Base-by-base conservation (phyloP, 2,797 vertebrate species). In the Notoglanidium macrostoma region DNA sequence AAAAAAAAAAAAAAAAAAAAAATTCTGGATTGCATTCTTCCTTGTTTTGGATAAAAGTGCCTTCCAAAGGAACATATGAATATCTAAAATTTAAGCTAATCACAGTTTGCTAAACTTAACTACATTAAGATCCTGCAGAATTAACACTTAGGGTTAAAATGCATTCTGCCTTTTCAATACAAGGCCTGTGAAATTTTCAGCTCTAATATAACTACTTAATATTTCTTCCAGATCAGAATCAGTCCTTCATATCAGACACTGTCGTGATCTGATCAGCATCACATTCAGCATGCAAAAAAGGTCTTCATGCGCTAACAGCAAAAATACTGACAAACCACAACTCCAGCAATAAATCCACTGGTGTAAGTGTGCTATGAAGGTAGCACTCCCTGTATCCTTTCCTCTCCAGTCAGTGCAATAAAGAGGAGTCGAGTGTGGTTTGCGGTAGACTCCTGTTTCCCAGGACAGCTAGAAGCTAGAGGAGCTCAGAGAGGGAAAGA, bases 391-490 rank as follows among this genome's bases (percentile, higher is more conserved):
- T 74, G 68, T 55, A 57, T 86, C 70, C 72, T 84, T 40, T 40
- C 40, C 61, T 83, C 44, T 46, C 49, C 40, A 12, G 19, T 79
- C 87, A 85, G 82, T 55, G 32, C n/a, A 49, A 86, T 23, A 49
- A 54, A 29, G 84, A 63, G 15, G 10, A 80, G 32, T 80, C 57
- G 78, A 63, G 35, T 81, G 84, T 67, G 73, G 84, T 57, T 72
- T 84, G 82, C 67, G 19, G 82, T 51, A 63, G 79, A 17, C 82
- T 87, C 83, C 40, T 68, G 61, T 29, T 46, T 90, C 46, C 77
- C 77, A n/a, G 78, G 81, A 85, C 29, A 68, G 29, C 87, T 72
- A 68, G 84, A 90, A 90, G 89, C 88, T 86, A 87, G 32, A 86
- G 44, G 67, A 65, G 63, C 68, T 54, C 68, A 40, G 57, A 49